Evolutionary conservation across 2,113 vertebrate genomes (phyloP), one percentile per base, ranked within the genome.

Genomic region (Coptodon rendalli): DNA sequence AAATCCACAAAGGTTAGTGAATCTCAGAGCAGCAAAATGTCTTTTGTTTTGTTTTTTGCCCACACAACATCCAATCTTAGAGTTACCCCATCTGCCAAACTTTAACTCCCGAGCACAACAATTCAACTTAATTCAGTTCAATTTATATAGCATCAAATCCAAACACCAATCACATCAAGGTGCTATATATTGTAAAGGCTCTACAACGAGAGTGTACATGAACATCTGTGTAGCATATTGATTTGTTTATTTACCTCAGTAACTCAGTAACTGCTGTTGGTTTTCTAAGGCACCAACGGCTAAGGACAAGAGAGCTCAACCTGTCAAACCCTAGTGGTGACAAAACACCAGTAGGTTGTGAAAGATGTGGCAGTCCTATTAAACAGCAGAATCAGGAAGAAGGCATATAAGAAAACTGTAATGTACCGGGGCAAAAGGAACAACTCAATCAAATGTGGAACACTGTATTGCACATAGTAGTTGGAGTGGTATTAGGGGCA

Each of bases 31-130:
- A 17, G 27, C 27, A 59, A 59, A 57, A 57, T 54, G 17, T 5
- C 9, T 5, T 0, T 0, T 0, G 3, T 22, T 10, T 36, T 7
- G 7, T 8, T 52, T 53, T 54, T 54, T 54, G 53, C 1, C 54
- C 22, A 56, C 54, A 16, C 27, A 17, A 31, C 14, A 31, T 61
- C 57, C 57, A 31, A 59, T 17, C 27, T 31, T 59, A 59, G 53
- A 54, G 56, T 31, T 59, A 17, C 56, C 3, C 2, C 56, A 59
- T 31, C 56, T 59, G 27, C 0, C 56, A 59, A 3, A 59, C 56
- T 8, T 59, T 59, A 59, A 59, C 1, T 16, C 24, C 24, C 9
- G 14, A 61, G 57, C 27, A 31, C 27, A 61, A 61, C 57, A 34
- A 34, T 61, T 59, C 27, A 59, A 31, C 7, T 9, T 13, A 59